Base-by-base conservation (phyloP, 2,113 vertebrate species). In the Beaufortia kweichowensis region DNA sequence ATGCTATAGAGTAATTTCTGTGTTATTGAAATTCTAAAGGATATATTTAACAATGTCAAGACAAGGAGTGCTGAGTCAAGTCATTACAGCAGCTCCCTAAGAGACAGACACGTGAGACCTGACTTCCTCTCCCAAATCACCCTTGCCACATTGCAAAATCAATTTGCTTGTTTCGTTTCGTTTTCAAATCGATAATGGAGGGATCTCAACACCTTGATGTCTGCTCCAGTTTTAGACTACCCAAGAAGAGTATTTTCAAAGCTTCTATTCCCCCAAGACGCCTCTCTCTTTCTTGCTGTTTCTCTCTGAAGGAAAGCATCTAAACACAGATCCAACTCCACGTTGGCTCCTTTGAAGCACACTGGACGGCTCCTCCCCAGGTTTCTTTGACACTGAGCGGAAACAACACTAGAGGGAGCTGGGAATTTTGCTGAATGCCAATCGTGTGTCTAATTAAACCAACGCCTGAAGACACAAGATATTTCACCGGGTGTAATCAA, bases 361-460 rank as follows among this genome's bases (percentile, higher is more conserved):
- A 71, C 63, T 73, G 67, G 81, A 65, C 74, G 71, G 56, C 70
- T 73, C 65, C 31, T 68, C 69, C 64, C 43, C 39, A 60, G 70
- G 50, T 10, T 77, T 73, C 83, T 81, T 80, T 86, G 84, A 86
- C 81, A 73, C 79, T 79, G 73, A 79, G 29, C 33, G 23, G 19
- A 74, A 85, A 73, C 33, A 61, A 79, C 71, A 69, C 70, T 79
- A 75, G 76, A 41, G 50, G 75, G 62, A 70, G 29, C 50, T 48
- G 78, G 83, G 80, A 81, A 86, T 84, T 83, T 78, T 33, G 50
- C 72, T 70, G 76, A 75, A 80, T 78, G 76, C 77, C 28, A 71
- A 75, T 76, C 46, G 62, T 64, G 63, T 81, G 79, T 70, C 85
- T 87, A 84, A 88, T 87, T 90, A 88, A 89, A 85, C 75, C 75